Evolutionary conservation across 1,140 invertebrate species (phyloP), one percentile per base, ranked within the genome.

Genomic region (Sycophaga agraensis): DNA sequence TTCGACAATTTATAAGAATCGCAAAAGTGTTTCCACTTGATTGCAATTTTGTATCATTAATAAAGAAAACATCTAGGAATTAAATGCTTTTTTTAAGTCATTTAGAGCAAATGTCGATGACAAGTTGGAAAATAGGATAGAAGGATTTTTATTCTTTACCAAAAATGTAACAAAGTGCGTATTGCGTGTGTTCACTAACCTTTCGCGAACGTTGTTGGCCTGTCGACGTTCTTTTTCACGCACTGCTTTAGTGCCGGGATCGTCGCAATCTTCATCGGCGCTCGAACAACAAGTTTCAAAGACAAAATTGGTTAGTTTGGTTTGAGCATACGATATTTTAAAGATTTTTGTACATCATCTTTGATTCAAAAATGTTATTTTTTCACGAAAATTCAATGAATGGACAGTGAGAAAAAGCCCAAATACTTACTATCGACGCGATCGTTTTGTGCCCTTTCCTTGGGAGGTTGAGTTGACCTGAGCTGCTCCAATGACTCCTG

Each of bases 191-290:
- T 57, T 82, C 82, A 85, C 86, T 83, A 84, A 96, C 94, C 94
- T 91, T 88, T 99, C 97, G 73, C 96, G 84, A 71, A 97, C 95
- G 87, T 99, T 99, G 86, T 99, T 99, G 68, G 96, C 96, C 82
- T 97, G 94, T 68, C 96, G 87, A 70, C 96, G 87, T 83, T 98
- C 93, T 84, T 93, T 92, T 84, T 99, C 96, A 71, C 94, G 87
- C 80, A 96, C 91, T 61, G 91, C 90, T 87, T 98, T 98, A 65
- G 90, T 88, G 81, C 90, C 89, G 12, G 94, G 93, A 80, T 93
- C 91, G 68, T 91, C 89, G 64, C 86, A 87, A 39, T 86, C 87
- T 80, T 89, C 87, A 70, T 89, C 88, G 55, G 86, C 86, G 68
- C 88, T 89, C 70, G 88, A 89, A 82, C 88, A 89, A 84, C 86